Evolutionary conservation across 2,888 invertebrate genomes (phyloP).

Genomic region (Euphydryas editha): DNA sequence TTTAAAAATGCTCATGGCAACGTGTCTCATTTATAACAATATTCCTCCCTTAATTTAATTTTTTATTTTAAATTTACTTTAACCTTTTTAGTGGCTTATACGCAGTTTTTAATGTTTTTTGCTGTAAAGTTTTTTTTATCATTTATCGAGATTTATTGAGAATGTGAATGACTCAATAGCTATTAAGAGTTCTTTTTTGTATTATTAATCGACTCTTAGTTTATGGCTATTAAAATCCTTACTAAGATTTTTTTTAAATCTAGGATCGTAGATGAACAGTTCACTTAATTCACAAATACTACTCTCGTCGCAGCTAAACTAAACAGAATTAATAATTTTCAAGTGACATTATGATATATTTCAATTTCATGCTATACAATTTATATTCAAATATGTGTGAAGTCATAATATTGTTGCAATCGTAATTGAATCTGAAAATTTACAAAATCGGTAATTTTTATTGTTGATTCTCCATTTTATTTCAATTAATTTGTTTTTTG

Average conservation of each 20-base stretch:
- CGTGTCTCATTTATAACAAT: neutral
- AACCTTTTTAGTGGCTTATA: neutral
- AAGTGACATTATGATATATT: neutral
- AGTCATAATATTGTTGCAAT: no score
- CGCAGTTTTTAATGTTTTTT: neutral
- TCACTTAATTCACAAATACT: neutral
- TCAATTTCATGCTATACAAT: neutral
- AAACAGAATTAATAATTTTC: neutral
- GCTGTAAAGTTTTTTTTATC: no score
- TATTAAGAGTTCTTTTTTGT: no score
- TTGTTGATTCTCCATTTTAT: no score
- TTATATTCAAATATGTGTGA: neutral
- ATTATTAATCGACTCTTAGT: no score
- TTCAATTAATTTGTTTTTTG: no score
- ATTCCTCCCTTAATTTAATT: neutral
- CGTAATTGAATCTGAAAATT: no score
- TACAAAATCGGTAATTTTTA: no score
- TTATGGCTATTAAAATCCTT: neutral
- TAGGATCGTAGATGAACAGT: neutral
- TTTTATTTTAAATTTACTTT: neutral
- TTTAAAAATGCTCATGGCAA: conserved; percentile 12
- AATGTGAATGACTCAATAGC: no score
- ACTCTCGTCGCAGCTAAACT: neutral
- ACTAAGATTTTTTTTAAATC: no score
- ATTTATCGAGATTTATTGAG: no score